phyloP scores from a whole-genome alignment of 1,140 invertebrate genomes.

The Drosophila mauritiana region DNA sequence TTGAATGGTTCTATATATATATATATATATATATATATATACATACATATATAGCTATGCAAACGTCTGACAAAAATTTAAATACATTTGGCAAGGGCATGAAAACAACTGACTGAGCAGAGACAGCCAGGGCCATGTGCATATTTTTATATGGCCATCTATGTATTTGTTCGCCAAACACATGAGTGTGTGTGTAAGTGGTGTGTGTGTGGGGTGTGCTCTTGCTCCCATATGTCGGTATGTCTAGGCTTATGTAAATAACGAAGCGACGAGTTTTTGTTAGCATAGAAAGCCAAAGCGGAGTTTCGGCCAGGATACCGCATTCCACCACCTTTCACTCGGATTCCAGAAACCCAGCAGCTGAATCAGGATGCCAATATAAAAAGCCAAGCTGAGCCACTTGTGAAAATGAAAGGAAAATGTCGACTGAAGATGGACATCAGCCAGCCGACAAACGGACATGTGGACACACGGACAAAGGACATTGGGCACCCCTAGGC shows the following conservation, averaged over 20 bases:
- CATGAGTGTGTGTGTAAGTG: constrained; percentile 35
- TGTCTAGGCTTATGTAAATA: constrained; percentile 73
- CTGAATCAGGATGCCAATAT: constrained; percentile 71
- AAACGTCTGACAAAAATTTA: constrained; percentile 29
- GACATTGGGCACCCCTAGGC: neutral
- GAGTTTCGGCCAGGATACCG: constrained; percentile 16
- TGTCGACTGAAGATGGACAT: constrained; percentile 55
- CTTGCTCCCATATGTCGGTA: constrained; percentile 6
- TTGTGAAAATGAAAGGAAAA: constrained; percentile 80
- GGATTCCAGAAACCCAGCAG: constrained; percentile 19
- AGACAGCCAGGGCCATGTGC: constrained; percentile 57
- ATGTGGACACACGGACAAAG: constrained; percentile 31
- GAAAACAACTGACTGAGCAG: constrained; percentile 45
- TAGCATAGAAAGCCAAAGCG: constrained; percentile 48
- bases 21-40: too few species aligned
- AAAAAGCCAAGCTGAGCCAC: constrained; percentile 74
- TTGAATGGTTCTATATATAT: neutral
- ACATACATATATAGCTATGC: neutral
- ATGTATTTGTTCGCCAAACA: constrained; percentile 23
- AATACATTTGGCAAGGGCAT: constrained; percentile 34
- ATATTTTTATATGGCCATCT: constrained; percentile 41
- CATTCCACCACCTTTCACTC: constrained; percentile 7
- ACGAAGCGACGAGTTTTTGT: constrained; percentile 63
- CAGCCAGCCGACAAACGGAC: constrained; percentile 35
- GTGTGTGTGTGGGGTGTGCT: neutral